Evolutionary conservation across 2,888 invertebrate species (phyloP).

Genomic region (Drosophila borealis): DNA sequence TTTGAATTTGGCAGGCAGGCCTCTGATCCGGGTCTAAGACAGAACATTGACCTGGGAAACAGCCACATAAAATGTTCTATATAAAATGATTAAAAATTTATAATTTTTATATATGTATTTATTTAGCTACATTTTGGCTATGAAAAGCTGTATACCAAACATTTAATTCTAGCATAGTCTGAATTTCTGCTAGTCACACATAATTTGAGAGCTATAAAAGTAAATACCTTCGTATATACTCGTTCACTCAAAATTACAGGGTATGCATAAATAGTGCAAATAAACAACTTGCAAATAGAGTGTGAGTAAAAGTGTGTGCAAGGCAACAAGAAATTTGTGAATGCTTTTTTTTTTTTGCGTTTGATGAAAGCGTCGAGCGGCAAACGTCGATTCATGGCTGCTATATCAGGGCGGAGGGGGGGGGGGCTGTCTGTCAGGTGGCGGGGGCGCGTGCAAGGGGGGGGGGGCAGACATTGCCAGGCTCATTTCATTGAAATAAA

Average conservation of each 20-base stretch:
- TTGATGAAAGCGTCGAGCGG: slow-evolving; percentile 55
- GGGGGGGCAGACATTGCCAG: slow-evolving; percentile 23
- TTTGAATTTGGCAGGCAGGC: too few species aligned
- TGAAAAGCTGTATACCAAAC: too few species aligned
- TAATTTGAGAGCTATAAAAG: too few species aligned
- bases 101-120: too few species aligned
- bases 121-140: too few species aligned
- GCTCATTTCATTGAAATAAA: slow-evolving; percentile 68
- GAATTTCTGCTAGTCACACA: too few species aligned
- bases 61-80: too few species aligned
- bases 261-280: slow-evolving; percentile 15
- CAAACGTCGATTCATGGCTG: slow-evolving; percentile 52
- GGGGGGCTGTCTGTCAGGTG: neutral
- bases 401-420: neutral
- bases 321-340: slow-evolving; percentile 60
- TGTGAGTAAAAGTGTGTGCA: slow-evolving; percentile 49
- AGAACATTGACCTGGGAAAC: too few species aligned
- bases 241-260: slow-evolving; percentile 11
- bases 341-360: slow-evolving; percentile 46
- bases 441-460: neutral
- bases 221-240: too few species aligned
- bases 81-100: too few species aligned
- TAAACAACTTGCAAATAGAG: slow-evolving; percentile 2
- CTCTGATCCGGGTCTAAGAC: too few species aligned
- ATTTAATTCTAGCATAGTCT: too few species aligned